Conservation (phyloP, 2,113 vertebrate genomes). For the Alectura lathami region DNA sequence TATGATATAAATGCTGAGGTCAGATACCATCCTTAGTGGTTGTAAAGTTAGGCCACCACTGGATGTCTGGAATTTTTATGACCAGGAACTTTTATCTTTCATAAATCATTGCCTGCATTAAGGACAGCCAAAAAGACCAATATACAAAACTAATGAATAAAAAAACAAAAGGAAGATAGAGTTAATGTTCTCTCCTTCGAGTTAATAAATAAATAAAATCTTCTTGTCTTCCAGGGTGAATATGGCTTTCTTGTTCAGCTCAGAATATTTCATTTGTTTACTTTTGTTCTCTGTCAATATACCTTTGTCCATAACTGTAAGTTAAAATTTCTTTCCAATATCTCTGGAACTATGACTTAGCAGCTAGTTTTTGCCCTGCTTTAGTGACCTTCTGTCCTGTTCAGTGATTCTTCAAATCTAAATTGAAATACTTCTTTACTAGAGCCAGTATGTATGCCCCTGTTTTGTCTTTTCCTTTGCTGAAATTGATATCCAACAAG, state of each 20-base stretch:
- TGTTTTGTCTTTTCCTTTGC: background rate
- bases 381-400: background rate
- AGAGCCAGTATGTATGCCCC: background rate
- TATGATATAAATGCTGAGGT: background rate
- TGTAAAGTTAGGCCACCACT: background rate
- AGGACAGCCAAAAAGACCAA: fast-evolving
- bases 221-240: background rate
- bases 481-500: background rate
- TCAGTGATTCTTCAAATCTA: background rate
- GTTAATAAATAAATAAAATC: conserved; percentile 4
- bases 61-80: background rate
- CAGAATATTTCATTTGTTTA: background rate
- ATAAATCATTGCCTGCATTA: background rate
- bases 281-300: background rate
- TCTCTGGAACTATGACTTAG: background rate
- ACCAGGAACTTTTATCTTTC: background rate
- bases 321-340: background rate
- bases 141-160: background rate
- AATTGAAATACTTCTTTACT: background rate
- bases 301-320: background rate
- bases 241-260: background rate
- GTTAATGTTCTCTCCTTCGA: background rate
- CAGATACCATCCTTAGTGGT: background rate
- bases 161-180: background rate
- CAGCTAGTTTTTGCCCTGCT: background rate